Evolutionary conservation across 2,888 invertebrate genomes (phyloP).

Genomic region (Himalopsyche tibetana): DNA sequence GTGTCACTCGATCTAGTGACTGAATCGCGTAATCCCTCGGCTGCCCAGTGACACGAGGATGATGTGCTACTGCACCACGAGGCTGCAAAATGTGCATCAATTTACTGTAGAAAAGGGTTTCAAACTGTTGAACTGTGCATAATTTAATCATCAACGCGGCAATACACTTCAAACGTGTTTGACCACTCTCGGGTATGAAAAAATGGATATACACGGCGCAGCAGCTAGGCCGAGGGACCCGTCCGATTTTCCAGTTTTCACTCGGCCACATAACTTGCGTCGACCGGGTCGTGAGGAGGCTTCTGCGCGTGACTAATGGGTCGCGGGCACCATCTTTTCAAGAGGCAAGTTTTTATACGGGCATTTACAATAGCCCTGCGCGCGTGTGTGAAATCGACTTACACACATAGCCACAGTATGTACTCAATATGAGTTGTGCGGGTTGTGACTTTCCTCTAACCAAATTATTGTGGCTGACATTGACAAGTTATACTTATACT

Average conservation of each 20-base stretch:
- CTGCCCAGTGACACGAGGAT: background rate
- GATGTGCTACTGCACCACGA: constrained; percentile 17
- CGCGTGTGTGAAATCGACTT: constrained; percentile 19
- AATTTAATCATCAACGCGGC: constrained; percentile 21
- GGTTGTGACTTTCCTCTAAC: background rate
- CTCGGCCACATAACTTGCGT: constrained; percentile 1
- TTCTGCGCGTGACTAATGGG: constrained; percentile 34
- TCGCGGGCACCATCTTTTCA: constrained; percentile 19
- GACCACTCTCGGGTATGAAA: background rate
- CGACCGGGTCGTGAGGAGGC: constrained; percentile 4
- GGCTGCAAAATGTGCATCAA: constrained; percentile 12
- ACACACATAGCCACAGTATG: background rate
- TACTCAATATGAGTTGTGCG: background rate
- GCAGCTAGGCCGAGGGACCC: constrained; percentile 5
- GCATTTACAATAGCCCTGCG: background rate
- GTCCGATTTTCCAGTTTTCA: constrained; percentile 16
- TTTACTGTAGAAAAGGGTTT: constrained; percentile 26
- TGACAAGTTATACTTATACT: too few relatives aligned
- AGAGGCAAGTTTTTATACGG: constrained; percentile 26
- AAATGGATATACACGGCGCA: background rate
- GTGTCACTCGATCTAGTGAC: constrained; percentile 10
- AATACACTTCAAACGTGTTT: constrained; percentile 22
- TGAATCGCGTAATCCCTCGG: background rate
- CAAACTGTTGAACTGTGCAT: constrained; percentile 26
- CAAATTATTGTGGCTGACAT: background rate